Percentiles rank a stretch among this genome's conserved stretches.
Conservation (phyloP, 1,140 invertebrate species). For the Drosophila sp. region DNA sequence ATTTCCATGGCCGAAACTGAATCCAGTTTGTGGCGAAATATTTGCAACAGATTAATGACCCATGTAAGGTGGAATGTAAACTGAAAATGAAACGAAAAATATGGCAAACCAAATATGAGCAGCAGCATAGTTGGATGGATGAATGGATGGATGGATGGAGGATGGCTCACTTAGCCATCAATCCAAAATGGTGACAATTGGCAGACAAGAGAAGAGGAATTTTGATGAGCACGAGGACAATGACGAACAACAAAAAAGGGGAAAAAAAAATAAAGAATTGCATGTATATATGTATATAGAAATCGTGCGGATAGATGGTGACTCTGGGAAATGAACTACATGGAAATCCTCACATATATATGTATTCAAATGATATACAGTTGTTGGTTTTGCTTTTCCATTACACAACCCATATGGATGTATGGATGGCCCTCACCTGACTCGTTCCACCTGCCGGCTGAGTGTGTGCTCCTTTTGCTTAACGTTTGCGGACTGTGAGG, state of each 20-base stretch:
- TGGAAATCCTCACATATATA: not conserved
- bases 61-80: slow-evolving; percentile 28
- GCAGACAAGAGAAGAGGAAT: slow-evolving; percentile 48
- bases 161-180: slow-evolving; percentile 50
- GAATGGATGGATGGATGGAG: not conserved
- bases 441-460: slow-evolving; percentile 26
- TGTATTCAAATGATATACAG: slow-evolving; percentile 72
- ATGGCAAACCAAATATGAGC: slow-evolving; percentile 25
- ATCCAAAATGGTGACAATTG: slow-evolving; percentile 75
- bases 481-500: slow-evolving; percentile 26
- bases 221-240: slow-evolving; percentile 43
- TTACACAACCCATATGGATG: not conserved
- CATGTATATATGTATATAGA: not conserved
- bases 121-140: not conserved
- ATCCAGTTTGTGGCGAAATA: slow-evolving; percentile 14
- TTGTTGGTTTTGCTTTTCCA: slow-evolving; percentile 32
- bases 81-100: slow-evolving; percentile 39
- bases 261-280: not conserved
- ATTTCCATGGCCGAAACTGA: slow-evolving; percentile 47
- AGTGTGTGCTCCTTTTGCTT: slow-evolving; percentile 12
- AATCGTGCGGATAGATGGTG: slow-evolving; percentile 4
- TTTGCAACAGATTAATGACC: slow-evolving; percentile 4
- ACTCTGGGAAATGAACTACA: slow-evolving; percentile 1
- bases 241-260: slow-evolving; percentile 18
- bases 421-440: not conserved